These are phyloP conservation scores for Myotis myotis DNA, from an alignment of 2,797 vertebrate species.

Conservation along the genomic window DNA sequence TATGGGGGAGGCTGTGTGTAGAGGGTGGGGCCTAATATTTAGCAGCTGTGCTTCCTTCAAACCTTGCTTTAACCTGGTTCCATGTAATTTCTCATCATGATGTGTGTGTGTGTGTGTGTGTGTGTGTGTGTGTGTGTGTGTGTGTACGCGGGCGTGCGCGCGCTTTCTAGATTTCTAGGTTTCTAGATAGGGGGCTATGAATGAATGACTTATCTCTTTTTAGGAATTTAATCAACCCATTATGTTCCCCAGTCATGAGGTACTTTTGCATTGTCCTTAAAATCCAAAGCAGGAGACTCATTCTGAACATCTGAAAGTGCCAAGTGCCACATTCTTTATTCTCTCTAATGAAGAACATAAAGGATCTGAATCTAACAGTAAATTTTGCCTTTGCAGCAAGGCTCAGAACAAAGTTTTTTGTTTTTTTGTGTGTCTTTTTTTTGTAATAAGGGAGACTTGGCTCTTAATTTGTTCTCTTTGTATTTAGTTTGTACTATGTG, in stretches of 20 bases:
- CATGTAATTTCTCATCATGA: neutral
- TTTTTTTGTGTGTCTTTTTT: neutral
- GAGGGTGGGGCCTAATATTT: neutral
- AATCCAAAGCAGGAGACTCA: neutral
- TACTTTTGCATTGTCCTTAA: neutral
- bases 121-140: neutral
- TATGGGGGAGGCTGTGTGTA: neutral
- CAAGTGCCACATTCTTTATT: neutral
- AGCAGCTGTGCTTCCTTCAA: neutral
- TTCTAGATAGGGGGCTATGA: neutral
- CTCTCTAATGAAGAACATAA: neutral
- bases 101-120: neutral
- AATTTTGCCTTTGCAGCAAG: neutral
- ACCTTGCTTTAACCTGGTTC: neutral
- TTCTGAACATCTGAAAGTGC: neutral
- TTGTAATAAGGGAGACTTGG: neutral
- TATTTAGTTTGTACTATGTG: neutral
- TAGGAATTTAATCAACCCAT: neutral
- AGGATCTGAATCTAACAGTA: neutral
- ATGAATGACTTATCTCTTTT: neutral
- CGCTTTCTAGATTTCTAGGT: neutral
- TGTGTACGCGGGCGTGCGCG: too few species aligned
- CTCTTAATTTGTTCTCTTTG: neutral
- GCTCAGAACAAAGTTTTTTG: neutral
- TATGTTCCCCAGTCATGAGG: neutral